These are phyloP conservation scores for Elmis aenea DNA, from an alignment of 2,888 invertebrate genomes.

Conservation along the genomic window DNA sequence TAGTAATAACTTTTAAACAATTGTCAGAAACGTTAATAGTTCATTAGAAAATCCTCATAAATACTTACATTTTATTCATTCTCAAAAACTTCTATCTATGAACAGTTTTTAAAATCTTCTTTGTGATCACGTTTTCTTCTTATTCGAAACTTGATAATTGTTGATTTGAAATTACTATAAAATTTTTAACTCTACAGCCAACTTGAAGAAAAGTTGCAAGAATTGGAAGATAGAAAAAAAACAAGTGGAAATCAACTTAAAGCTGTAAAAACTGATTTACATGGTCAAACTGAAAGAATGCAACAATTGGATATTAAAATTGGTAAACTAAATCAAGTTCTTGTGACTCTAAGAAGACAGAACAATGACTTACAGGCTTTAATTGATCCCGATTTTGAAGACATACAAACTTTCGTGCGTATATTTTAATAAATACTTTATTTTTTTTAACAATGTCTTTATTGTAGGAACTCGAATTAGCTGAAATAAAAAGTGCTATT, in stretches of 20 bases:
- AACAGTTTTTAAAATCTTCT: no score
- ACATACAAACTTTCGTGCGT: slow-evolving; percentile 35
- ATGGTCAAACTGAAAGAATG: slow-evolving; percentile 27
- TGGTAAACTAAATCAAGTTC: slow-evolving; percentile 28
- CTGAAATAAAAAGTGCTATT: slow-evolving; percentile 42
- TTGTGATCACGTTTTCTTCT: no score
- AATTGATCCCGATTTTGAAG: slow-evolving; percentile 39
- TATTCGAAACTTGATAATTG: no score
- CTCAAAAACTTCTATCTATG: no score
- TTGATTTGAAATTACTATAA: no score
- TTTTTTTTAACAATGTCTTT: slow-evolving; percentile 2
- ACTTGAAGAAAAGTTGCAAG: slow-evolving; percentile 40
- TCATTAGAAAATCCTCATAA: no score
- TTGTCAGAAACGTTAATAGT: no score
- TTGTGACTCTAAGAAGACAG: slow-evolving; percentile 28
- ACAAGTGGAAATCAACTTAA: slow-evolving; percentile 31
- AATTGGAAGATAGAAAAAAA: slow-evolving; percentile 37
- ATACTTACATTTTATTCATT: no score
- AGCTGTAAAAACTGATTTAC: slow-evolving; percentile 30
- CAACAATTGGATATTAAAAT: slow-evolving; percentile 35
- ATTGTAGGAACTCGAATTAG: slow-evolving; percentile 38
- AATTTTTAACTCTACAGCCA: no score
- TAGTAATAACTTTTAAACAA: no score
- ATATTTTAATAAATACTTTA: slow-evolving; percentile 1
- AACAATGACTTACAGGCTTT: slow-evolving; percentile 37